These are phyloP conservation scores for Novumbra hubbsi DNA, from an alignment of 2,797 vertebrate species.

Conservation along the genomic window DNA sequence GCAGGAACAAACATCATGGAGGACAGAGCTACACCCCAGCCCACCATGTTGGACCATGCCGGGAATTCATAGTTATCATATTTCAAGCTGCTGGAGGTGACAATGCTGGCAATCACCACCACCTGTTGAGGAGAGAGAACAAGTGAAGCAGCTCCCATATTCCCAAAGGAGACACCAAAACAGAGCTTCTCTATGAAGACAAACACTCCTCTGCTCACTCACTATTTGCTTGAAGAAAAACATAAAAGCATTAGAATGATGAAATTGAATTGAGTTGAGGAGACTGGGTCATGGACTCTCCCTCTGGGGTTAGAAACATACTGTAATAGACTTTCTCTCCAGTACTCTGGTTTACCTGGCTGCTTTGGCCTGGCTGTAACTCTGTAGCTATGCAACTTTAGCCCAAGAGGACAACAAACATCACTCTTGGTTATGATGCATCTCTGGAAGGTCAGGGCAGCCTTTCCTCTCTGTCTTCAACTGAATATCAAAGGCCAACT, in stretches of 20 bases:
- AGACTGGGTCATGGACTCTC: neutral
- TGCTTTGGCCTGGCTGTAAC: conserved; percentile 10
- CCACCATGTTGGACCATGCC: conserved; percentile 84
- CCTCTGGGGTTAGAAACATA: conserved; percentile 13
- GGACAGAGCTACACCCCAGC: conserved; percentile 91
- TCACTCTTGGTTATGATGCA: conserved; percentile 22
- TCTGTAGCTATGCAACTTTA: conserved; percentile 7
- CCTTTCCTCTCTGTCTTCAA: conserved; percentile 13
- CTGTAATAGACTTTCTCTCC: conserved; percentile 20
- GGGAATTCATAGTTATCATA: conserved; percentile 94
- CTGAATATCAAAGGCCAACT: conserved; percentile 39
- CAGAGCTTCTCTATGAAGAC: conserved; percentile 1
- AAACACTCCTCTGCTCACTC: conserved; percentile 1
- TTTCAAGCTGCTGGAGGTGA: conserved; percentile 84
- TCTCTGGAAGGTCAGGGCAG: conserved; percentile 24
- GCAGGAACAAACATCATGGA: conserved; percentile 91
- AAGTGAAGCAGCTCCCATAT: neutral
- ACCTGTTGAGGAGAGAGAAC: conserved; percentile 72
- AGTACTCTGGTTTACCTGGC: conserved; percentile 25
- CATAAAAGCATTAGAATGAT: conserved; percentile 18
- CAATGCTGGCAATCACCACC: conserved; percentile 91
- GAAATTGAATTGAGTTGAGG: conserved; percentile 24
- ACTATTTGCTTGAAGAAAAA: neutral
- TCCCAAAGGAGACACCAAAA: neutral
- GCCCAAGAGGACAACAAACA: conserved; percentile 13